Base-by-base conservation (phyloP, 2,888 invertebrate species). In the Neoascia interrupta region DNA sequence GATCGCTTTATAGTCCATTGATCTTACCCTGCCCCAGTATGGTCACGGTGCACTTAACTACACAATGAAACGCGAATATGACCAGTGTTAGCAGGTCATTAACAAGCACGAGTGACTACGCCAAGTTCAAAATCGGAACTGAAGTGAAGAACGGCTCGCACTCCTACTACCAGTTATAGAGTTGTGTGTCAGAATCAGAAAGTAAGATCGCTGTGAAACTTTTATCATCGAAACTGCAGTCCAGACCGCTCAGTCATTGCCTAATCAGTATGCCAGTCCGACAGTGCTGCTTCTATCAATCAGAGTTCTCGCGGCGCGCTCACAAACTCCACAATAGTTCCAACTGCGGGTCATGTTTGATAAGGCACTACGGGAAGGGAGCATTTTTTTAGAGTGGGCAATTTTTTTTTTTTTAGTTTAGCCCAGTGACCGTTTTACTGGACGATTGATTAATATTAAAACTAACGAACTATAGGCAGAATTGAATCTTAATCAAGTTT, bases 111-210 rank as follows among this genome's bases (percentile, higher is more conserved):
- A 45, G 8, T 18, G 31, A 47, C 53, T 26, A 5, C 21, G 13
- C 6, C 37, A 63, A 70, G 53, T 61, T 70, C 61, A 70, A 70
- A 49, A 58, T 61, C 47, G 21, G 37, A 54, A 47, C 70, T 47
- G 13, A 5, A 1, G 5, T 5, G 36, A 41, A 31, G 15, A 2
- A 13, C 19, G 19, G 8, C 8, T 8, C 23, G 6, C 11, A 49
- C 31, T 16, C 28, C 54, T 26, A 39, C 16, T 10, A 3, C 15
- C 1, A 4, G 6, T 15, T 10, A 18, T 16, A n/a, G 21, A 6
- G 18, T 19, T 11, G 11, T 5, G 10, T n/a, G 36, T 18, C 8
- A 23, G 16, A 11, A 16, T 26, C 15, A n/a, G 23, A 37, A 39
- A 39, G 11, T 53, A 31, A 3, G 19, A 13, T 19, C 28, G 5